Evolutionary conservation across 1,140 invertebrate genomes (phyloP), one percentile per base, ranked within the genome.

Genomic region (Polyergus mexicanus): DNA sequence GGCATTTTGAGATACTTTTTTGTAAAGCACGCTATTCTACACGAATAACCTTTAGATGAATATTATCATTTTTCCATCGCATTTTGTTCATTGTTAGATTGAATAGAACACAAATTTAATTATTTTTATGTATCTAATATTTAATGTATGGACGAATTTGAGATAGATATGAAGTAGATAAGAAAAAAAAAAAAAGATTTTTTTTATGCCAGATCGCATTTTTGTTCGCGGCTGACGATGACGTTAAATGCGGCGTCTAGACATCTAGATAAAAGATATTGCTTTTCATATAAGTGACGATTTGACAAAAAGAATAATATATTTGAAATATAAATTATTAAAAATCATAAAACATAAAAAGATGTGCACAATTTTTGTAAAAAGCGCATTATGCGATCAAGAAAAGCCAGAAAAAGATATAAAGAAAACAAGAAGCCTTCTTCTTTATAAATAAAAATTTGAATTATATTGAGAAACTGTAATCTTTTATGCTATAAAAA

Each of bases 1-100:
- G 62, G 66, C 13, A 78, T 78, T 80, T 68, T 28, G 19, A 66
- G 2, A 51, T 54, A 51, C 47, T 51, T 78, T 51, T 78, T 66
- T 38, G 11, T 66, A 68, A 35, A 66, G 6, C n/a, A 51, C n/a
- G 7, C 25, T n/a, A 44, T 22, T 62, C 25, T 63, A 63, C 7
- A 13, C 35, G 47, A 38, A 22, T 54, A 11, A 0, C 54, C 16
- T 65, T 13, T 35, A 25, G 2, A 47, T 63, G 2, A 58, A 60
- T 63, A 76, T n/a, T 44, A 76, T 77, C 3, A 13, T 22, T 38
- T 38, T 38, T 38, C 13, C 10, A 38, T 68, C 11, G 4, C 11
- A 16, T 22, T 32, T 22, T 78, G 2, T 51, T 28, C 13, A 66
- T 3, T 16, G 35, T 54, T 8, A 68, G 11, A 38, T 25, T 47